These are phyloP conservation scores for Pelosia muscerda DNA, from an alignment of 2,888 invertebrate species.

Conservation along the genomic window DNA sequence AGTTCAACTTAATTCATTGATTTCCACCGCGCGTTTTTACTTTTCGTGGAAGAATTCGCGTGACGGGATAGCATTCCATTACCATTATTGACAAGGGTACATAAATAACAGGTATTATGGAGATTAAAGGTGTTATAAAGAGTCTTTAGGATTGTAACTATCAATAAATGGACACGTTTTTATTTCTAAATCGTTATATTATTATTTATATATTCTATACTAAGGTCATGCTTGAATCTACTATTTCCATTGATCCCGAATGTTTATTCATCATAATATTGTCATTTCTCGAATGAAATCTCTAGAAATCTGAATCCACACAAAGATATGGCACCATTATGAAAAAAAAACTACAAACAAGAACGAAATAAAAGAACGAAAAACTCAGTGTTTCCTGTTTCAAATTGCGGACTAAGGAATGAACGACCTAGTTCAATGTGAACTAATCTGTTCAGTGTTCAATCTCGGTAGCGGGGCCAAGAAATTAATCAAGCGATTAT, in stretches of 20 bases:
- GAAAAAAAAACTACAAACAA: not conserved
- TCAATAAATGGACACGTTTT: constrained; percentile 18
- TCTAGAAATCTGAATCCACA: not conserved
- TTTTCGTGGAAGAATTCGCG: constrained; percentile 50
- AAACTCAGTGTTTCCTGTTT: not conserved
- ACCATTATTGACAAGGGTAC: constrained; percentile 55
- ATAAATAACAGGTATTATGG: constrained; percentile 52
- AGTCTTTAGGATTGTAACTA: constrained; percentile 37
- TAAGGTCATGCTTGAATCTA: no score
- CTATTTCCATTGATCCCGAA: no score
- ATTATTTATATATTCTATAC: not conserved
- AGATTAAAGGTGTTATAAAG: constrained; percentile 45
- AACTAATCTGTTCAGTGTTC: constrained; percentile 1
- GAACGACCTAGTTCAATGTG: constrained; percentile 1
- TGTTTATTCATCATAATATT: no score
- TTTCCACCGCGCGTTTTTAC: constrained; percentile 41
- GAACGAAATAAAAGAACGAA: not conserved
- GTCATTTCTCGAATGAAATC: not conserved
- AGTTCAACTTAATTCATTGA: constrained; percentile 58
- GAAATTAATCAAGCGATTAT: not conserved
- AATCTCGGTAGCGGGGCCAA: not conserved
- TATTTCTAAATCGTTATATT: not conserved
- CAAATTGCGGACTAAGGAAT: constrained; percentile 1
- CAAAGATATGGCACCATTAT: not conserved
- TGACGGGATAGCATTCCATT: constrained; percentile 53